phyloP scores from a whole-genome alignment of 2,888 invertebrate species.

The Anodontia alba region DNA sequence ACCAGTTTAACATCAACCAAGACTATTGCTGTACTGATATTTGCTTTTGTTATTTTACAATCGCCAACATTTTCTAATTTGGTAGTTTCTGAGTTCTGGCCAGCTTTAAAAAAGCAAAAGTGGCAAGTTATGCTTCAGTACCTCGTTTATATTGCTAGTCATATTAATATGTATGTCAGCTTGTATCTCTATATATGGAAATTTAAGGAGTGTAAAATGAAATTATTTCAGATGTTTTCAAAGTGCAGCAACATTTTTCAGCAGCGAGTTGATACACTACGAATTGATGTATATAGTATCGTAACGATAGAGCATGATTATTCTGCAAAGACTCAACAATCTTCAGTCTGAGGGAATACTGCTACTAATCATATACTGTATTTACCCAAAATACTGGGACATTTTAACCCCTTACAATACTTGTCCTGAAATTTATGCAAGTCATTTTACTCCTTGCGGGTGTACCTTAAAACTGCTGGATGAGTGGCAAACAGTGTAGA shows the following conservation, averaged over 20 bases:
- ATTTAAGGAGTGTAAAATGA: constrained; percentile 4
- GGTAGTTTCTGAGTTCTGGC: neutral
- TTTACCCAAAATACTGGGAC: no score
- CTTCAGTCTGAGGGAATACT: neutral
- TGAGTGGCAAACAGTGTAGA: no score
- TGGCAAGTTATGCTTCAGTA: neutral
- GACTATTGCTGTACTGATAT: neutral
- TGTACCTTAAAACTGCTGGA: no score
- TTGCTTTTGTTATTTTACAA: neutral
- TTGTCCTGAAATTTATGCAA: no score
- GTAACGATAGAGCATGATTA: neutral
- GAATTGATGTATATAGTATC: neutral
- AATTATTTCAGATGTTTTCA: neutral
- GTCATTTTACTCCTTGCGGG: no score
- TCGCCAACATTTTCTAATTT: neutral
- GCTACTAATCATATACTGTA: no score
- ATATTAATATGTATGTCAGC: neutral
- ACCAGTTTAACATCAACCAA: neutral
- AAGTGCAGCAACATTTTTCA: neutral
- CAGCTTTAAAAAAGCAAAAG: neutral
- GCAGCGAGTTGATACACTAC: neutral
- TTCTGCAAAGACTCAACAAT: neutral
- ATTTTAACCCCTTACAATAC: no score
- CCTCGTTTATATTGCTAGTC: neutral
- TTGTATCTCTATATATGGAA: neutral